Evolutionary conservation across 2,113 vertebrate genomes (phyloP), one percentile per base, ranked within the genome.

Genomic region (Pardalotus punctatus): DNA sequence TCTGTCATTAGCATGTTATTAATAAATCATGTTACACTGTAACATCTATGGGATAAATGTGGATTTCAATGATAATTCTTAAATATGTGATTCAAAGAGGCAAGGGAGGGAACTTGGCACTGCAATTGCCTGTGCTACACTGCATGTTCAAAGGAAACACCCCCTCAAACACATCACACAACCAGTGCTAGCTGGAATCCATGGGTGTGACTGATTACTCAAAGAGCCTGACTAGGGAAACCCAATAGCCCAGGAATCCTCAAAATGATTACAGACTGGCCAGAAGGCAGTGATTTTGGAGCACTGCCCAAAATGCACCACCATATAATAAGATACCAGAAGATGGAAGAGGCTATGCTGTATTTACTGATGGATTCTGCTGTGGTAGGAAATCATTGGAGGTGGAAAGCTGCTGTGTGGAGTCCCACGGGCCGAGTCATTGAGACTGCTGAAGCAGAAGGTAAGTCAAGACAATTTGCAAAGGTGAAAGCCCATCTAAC

Each of bases 381-480:
- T 11, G 6, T 5, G 27, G 33, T 11, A 54, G 40, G n/a, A 54
- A 84, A 38, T 9, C 33, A 27, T 11, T 0, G 0, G 67, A 65
- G 40, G 4, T 17, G 21, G 29, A 62, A 36, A 62, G 48, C 33
- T 45, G 47, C 22, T 43, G 16, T 17, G 25, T 12, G 56, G 31
- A 24, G 45, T 53, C 36, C 36, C 47, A 54, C 27, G 54, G 28
- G 38, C 54, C 5, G 6, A 57, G 25, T 57, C 40, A 43, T 17
- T 74, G 53, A 57, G 33, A 24, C 33, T 45, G 40, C 53, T 57
- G 33, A 74, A 74, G 51, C 6, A n/a, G 14, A n/a, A 56, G 13
- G 31, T 1, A 4, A 43, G 17, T 72, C 38, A 43, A 73, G 23
- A 4, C 38, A 43, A 43, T 73, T 57, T 43, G 53, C 40, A 43